Base-by-base conservation (phyloP, 2,113 vertebrate species). In the Helogale parvula region DNA sequence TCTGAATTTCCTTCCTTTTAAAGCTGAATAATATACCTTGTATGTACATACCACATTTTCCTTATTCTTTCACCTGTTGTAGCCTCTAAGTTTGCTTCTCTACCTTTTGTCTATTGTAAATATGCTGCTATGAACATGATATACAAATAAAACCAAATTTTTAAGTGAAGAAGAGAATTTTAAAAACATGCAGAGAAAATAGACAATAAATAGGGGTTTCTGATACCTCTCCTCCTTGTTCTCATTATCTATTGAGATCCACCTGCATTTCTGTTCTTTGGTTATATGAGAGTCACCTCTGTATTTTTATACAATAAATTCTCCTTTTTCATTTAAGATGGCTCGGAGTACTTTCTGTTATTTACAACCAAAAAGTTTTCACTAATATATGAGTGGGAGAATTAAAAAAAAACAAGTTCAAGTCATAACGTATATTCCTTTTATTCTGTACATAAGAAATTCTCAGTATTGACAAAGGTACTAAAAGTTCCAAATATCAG, bases 361-460 rank as follows among this genome's bases (percentile, higher is more conserved):
- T 60, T 94, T 84, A 96, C 65, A 92, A 25, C 41, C 33, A 57
- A 91, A 72, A 57, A 41, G 9, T 80, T 72, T 50, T 82, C 31
- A 74, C 63, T 69, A 68, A 80, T 76, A 90, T 16, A 80, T 68
- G 29, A 23, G 9, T 52, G 66, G 19, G 54, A 90, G 38, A 92
- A 93, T 47, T 47, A 72, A 93, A 69, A 38, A 94, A 83, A 90
- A 27, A 90, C 69, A 90, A 87, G 6, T 84, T 87, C 17, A 96
- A 85, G 14, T 85, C 74, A 57, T 94, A 85, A 88, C 47, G 95
- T 82, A 92, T 71, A 92, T 13, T 25, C 13, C 50, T 83, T 95
- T 92, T 21, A 60, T 90, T 88, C n/a, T 69, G 11, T 76, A 79
- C 90, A 83, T 74, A 72, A 97, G 45, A 52, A 88, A 66, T 90